Base-by-base conservation (phyloP, 37 sponge, comb jelly and placozoan species). In the Tethya wilhelma region DNA sequence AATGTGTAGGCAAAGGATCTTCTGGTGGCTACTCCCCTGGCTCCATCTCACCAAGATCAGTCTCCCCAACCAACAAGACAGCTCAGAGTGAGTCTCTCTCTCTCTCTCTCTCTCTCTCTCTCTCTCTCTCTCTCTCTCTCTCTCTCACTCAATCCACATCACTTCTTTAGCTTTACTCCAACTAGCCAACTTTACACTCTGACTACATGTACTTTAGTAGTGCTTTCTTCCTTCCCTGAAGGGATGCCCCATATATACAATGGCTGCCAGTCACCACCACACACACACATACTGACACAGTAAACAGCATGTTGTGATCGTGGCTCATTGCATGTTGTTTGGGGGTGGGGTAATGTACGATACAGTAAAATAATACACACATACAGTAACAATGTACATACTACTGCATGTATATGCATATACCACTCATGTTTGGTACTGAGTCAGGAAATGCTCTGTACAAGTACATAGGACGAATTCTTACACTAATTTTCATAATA, bases 51-150 rank as follows among this genome's bases (percentile, higher is more conserved):
- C 22, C 37, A 26, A 62, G 39, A 26, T 64, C n/a, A n/a, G 4
- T 37, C 38, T 36, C 12, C 2, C 71, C 80, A 7, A 49, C 71
- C 29, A 49, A 80, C 42, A 80, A n/a, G 33, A 80, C 80, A 69
- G 80, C 80, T 34, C 58, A 53, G 31, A 80, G 80, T 80, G 26
- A 69, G 80, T 68, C 3, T 34, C 22, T 38, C 8, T 69, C 53
- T 19, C 53, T 37, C 43, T 39, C 14, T 69, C 9, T 49, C 53
- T 49, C 53, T 49, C 53, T 49, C 53, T 49, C 53, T 49, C 63
- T 26, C 28, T 26, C 28, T 26, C 63, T n/a, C 63, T 60, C 53
- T 60, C 63, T n/a, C 63, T 26, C 63, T 60, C 63, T 26, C 28
- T 26, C 28, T 26, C 68, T 37, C 68, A n/a, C 40, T 67, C 68